Percentiles rank a stretch among this genome's conserved stretches.
Conservation (phyloP, 2,797 vertebrate genomes). For the Cyclopterus lumpus region DNA sequence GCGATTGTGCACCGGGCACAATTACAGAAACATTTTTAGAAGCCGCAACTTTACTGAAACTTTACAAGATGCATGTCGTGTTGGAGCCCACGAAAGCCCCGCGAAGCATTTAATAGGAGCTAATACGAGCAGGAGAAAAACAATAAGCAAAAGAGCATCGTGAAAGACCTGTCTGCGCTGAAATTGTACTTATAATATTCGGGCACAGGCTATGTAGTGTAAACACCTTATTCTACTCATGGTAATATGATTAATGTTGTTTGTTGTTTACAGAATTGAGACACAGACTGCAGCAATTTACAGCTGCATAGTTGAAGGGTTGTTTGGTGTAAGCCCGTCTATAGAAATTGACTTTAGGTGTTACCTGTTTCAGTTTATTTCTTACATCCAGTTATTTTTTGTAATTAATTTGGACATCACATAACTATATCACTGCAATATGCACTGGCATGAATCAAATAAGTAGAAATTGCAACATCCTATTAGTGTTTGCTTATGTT, state of each 20-base stretch:
- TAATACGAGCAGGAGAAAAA: conserved; percentile 32
- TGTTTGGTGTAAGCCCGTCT: not conserved
- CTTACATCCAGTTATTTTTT: not conserved
- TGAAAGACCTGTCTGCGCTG: conserved; percentile 23
- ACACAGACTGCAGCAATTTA: conserved; percentile 3
- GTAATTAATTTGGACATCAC: not conserved
- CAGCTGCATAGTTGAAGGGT: not conserved
- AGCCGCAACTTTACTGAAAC: conserved; percentile 30
- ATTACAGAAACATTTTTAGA: conserved; percentile 41
- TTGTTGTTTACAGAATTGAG: conserved; percentile 36
- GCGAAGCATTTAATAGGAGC: conserved; percentile 42
- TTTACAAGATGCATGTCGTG: conserved; percentile 27
- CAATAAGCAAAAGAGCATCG: conserved; percentile 27
- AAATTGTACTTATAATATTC: conserved; percentile 53
- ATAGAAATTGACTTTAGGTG: not conserved
- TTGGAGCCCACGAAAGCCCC: conserved; percentile 50
- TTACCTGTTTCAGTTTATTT: not conserved
- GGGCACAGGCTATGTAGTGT: conserved; percentile 28
- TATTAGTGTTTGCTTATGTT: not conserved
- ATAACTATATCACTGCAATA: conserved; percentile 1
- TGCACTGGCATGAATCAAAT: not conserved
- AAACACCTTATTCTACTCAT: conserved; percentile 66
- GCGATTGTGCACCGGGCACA: conserved; percentile 17
- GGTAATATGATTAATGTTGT: conserved; percentile 52
- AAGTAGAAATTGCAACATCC: not conserved